These are phyloP conservation scores for Calycopis cecrops DNA, from an alignment of 1,140 invertebrate species.

Conservation along the genomic window DNA sequence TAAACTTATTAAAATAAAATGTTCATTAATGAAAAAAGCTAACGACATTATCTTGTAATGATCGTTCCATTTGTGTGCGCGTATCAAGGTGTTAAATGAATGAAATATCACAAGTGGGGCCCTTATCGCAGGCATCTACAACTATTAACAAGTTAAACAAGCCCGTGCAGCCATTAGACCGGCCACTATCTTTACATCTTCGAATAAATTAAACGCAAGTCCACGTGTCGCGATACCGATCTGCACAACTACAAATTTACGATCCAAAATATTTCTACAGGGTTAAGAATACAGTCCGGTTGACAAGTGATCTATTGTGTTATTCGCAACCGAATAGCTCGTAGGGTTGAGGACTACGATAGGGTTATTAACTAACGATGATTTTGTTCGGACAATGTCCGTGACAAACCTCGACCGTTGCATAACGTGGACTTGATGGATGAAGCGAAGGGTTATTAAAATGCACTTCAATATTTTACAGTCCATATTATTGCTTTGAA, in stretches of 20 bases:
- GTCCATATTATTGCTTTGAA: not conserved
- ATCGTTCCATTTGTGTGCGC: constrained; percentile 3
- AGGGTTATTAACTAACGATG: constrained; percentile 68
- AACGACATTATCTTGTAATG: constrained; percentile 2
- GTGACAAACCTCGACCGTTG: too few relatives aligned
- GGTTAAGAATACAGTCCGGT: constrained; percentile 34
- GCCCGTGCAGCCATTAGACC: constrained; percentile 40
- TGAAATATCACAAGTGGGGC: constrained; percentile 24
- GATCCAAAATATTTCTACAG: constrained; percentile 54
- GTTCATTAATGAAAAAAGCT: not conserved
- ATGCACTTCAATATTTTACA: constrained; percentile 1
- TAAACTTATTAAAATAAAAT: not conserved
- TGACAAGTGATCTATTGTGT: constrained; percentile 60
- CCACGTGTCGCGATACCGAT: constrained; percentile 51
- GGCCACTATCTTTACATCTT: constrained; percentile 44
- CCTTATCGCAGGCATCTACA: constrained; percentile 52
- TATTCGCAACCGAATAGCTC: constrained; percentile 48
- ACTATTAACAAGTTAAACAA: constrained; percentile 68
- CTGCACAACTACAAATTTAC: constrained; percentile 52
- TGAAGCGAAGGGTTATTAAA: not conserved
- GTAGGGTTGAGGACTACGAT: constrained; percentile 31
- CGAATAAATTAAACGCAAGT: constrained; percentile 42
- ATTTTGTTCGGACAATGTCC: constrained; percentile 22
- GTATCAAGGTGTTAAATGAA: constrained; percentile 25
- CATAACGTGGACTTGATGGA: not conserved